Evolutionary conservation across 2,797 vertebrate species (phyloP), one percentile per base, ranked within the genome.

Genomic region (Fundulus diaphanus): DNA sequence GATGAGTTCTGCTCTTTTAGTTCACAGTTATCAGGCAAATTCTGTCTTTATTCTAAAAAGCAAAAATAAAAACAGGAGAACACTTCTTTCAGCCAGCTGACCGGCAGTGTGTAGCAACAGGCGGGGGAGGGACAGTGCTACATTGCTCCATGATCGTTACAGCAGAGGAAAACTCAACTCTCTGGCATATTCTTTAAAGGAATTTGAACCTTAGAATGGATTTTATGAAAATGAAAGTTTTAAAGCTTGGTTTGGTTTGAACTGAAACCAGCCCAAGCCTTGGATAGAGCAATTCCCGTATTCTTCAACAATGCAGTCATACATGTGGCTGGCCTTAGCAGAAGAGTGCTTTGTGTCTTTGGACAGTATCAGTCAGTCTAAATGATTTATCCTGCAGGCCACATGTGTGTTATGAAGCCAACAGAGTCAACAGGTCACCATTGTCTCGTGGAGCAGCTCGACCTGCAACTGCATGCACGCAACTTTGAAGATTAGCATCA

Each of bases 401-500:
- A 82, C 81, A 78, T 83, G 80, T 81, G 78, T 88, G 77, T 89
- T 87, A 88, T 91, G 81, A 88, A 56, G 77, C 85, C 68, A 44
- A 80, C 72, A 76, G 79, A 52, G 82, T 91, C 91, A 93, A 91
- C 86, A 90, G 88, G 89, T 90, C 54, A 6, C 88, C 83, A 90
- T 93, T 94, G 89, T 94, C 82, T 82, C 22, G 5, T 65, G 80
- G 74, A 80, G 79, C 81, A 89, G 74, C 82, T 75, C 82, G 71
- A 85, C 91, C 85, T 90, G 79, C 90, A 88, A 78, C 87, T 92
- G 80, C 88, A 87, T 92, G 80, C 85, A 86, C 3, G 31, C 57
- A 85, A 77, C 86, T 87, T 78, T 68, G 57, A 68, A 88, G 91
- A 94, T 95, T 92, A 94, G 76, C 92, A 93, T 92, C 86, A 92